A percentile compares a stretch with the other conserved stretches of the same genome.
Conservation (phyloP, 2,797 vertebrate genomes). For the Manis crassicaudata region DNA sequence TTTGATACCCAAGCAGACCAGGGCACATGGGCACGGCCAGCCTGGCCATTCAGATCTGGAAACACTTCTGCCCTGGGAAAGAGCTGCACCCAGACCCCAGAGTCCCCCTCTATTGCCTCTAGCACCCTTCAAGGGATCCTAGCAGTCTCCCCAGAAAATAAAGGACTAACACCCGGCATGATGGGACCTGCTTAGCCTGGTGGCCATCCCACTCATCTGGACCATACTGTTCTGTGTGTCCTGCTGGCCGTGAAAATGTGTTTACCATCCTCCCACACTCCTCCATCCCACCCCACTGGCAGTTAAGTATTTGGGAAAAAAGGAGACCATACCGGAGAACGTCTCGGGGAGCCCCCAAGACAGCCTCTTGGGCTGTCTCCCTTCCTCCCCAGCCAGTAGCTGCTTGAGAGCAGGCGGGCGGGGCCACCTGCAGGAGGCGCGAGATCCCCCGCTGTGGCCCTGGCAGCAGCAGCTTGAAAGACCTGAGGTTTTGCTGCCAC, state of each 20-base stretch:
- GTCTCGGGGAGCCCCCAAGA: too few relatives aligned
- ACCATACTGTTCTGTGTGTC: rapidly evolving
- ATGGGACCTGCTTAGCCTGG: rapidly evolving
- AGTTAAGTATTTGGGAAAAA: neutral
- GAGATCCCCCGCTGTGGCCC: too few relatives aligned
- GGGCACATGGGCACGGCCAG: rapidly evolving
- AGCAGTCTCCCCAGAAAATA: neutral
- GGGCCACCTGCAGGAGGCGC: too few relatives aligned
- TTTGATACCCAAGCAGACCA: rapidly evolving
- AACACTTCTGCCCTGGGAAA: neutral
- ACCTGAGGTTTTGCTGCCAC: conserved; percentile 78
- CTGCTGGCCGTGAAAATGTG: rapidly evolving
- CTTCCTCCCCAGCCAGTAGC: neutral
- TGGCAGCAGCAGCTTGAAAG: neutral
- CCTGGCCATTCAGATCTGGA: neutral
- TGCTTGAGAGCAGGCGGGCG: neutral
- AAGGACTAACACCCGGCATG: neutral
- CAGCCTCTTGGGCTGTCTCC: rapidly evolving
- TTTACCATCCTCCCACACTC: rapidly evolving
- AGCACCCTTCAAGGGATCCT: too few relatives aligned
- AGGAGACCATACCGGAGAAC: neutral
- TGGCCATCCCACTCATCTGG: neutral
- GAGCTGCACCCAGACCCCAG: neutral
- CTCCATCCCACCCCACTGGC: neutral
- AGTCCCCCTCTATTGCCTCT: too few relatives aligned